Conservation (phyloP, 2,113 vertebrate genomes). For the Pantherophis guttatus region DNA sequence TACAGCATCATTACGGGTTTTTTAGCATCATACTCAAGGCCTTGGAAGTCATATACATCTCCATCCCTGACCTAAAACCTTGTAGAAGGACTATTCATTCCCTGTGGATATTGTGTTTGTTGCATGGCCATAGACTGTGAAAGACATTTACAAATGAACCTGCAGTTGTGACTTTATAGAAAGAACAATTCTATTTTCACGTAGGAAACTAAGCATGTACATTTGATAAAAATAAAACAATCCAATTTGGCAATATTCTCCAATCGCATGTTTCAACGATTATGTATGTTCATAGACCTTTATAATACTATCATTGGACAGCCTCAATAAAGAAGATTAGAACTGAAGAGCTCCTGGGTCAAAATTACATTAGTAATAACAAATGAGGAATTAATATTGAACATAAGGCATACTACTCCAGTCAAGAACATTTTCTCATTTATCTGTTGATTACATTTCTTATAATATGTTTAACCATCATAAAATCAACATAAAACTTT, state of each 20-base stretch:
- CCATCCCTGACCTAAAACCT: background rate
- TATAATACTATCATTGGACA: background rate
- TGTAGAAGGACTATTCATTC: background rate
- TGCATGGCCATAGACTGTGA: background rate
- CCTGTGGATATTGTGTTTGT: background rate
- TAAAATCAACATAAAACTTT: background rate
- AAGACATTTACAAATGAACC: background rate
- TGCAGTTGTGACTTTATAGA: background rate
- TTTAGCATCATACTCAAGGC: background rate
- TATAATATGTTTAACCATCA: background rate
- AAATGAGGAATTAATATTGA: too few species aligned
- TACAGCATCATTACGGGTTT: background rate
- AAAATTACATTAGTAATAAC: background rate
- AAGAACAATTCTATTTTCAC: background rate
- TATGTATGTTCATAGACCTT: background rate
- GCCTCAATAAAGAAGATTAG: background rate
- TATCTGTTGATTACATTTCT: background rate
- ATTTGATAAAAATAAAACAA: background rate
- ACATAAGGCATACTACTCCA: background rate
- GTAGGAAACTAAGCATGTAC: background rate
- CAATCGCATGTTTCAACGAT: background rate
- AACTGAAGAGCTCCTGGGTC: background rate
- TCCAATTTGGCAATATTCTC: background rate
- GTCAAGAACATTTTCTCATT: background rate
- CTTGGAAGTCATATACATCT: background rate